These are phyloP conservation scores for Mormyrus proboscirostris DNA, from an alignment of 2,797 vertebrate genomes.

Conservation along the genomic window DNA sequence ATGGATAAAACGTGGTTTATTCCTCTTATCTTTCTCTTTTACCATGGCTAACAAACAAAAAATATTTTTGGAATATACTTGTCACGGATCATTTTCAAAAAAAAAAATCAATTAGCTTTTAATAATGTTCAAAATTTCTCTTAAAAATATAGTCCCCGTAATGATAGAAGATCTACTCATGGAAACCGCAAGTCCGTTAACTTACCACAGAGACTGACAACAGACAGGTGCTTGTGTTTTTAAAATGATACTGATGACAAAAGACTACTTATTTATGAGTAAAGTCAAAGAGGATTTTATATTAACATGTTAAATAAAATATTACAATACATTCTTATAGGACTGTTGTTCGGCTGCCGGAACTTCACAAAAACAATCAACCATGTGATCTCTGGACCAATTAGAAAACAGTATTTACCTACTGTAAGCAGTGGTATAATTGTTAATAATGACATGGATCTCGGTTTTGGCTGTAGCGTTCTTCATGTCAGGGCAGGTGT, in stretches of 20 bases:
- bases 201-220: neutral
- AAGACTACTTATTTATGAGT: neutral
- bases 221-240: neutral
- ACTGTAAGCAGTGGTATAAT: neutral
- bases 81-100: neutral
- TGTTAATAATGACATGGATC: neutral
- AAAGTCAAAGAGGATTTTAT: neutral
- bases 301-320: neutral
- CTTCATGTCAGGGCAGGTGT: neutral
- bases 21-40: neutral
- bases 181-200: neutral
- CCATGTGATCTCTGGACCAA: neutral
- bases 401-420: neutral
- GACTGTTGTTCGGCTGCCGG: neutral
- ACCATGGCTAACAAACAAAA: neutral
- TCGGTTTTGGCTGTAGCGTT: neutral
- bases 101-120: neutral
- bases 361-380: neutral
- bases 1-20: neutral
- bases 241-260: neutral
- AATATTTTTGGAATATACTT: neutral
- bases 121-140: neutral
- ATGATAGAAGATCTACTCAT: neutral
- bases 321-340: neutral
- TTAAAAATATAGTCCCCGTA: neutral